These are phyloP conservation scores for Junco hyemalis DNA, from an alignment of 2,113 vertebrate genomes.

Conservation along the genomic window DNA sequence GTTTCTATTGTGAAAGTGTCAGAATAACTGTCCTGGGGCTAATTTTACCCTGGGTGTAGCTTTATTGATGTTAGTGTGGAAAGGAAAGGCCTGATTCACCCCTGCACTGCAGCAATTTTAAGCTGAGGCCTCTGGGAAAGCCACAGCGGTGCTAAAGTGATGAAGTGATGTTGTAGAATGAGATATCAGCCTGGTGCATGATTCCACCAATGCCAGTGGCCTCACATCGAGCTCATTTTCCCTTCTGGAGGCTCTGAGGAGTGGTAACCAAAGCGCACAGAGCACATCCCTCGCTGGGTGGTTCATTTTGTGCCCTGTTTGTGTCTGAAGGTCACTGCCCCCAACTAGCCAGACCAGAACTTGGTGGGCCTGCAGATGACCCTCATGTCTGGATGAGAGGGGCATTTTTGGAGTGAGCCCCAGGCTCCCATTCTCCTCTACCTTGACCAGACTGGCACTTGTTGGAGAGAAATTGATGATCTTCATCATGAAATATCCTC, in stretches of 20 bases:
- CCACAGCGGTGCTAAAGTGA: fast-evolving
- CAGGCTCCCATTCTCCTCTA: not conserved
- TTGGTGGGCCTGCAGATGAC: not conserved
- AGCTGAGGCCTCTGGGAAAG: not conserved
- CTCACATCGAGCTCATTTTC: fast-evolving
- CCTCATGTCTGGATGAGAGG: not conserved
- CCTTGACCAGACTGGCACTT: not conserved
- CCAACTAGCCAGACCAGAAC: not conserved
- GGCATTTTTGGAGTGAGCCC: not conserved
- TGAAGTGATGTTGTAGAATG: not conserved
- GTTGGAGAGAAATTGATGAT: not conserved
- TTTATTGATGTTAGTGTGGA: not conserved
- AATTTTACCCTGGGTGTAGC: slow-evolving; percentile 2
- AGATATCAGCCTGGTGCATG: not conserved
- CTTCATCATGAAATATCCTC: not conserved
- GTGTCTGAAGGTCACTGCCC: not conserved
- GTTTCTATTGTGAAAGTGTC: not conserved
- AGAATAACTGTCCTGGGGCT: not conserved
- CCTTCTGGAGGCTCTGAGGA: not conserved
- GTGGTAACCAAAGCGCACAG: not conserved
- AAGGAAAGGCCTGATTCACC: not conserved
- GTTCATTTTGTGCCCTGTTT: not conserved
- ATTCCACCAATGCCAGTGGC: not conserved
- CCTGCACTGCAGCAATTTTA: not conserved
- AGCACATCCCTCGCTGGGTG: not conserved